Base-by-base conservation (phyloP, 2,113 vertebrate species). In the Herpetotheres cachinnans region DNA sequence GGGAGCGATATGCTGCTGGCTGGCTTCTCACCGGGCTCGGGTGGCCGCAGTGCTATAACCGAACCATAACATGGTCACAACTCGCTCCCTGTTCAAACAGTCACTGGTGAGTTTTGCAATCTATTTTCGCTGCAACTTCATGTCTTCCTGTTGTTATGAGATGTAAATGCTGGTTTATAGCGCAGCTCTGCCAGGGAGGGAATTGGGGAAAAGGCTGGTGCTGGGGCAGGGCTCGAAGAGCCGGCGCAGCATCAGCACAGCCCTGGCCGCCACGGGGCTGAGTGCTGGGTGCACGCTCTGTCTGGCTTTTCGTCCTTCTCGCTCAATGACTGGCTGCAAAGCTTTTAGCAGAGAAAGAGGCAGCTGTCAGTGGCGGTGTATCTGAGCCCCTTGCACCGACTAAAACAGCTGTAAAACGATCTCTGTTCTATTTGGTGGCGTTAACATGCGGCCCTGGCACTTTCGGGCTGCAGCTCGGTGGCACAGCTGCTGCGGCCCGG, bases 61-160 rank as follows among this genome's bases (percentile, higher is more conserved):
- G 6, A 38, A 17, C 80, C 20, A 10, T 71, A 25, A n/a, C 72
- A 49, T 36, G 80, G 56, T 83, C 69, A 46, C 38, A 10, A 9
- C 46, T 36, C 6, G 13, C 42, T 89, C 79, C 79, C 9, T 1
- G 15, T 19, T 91, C 22, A 42, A 71, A 82, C 61, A 34, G 72
- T 82, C 46, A 11, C 80, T 86, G 94, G 92, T 96, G 77, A 97
- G 95, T 96, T 95, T 96, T 95, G 95, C 95, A 97, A 89, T 89
- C 79, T 62, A 36, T 50, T 81, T 79, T 91, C 36, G 1, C 65
- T 50, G 54, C 67, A 59, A 78, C 61, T 92, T 62, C 1, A 1
- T 16, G n/a, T n/a, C 82, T 47, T 76, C 63, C 81, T 91, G 91
- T 82, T 86, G 76, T 62, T 56, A 8, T 10, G 70, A 27, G 72